Percentiles rank a stretch among this genome's conserved stretches.
Evolutionary conservation across 2,113 vertebrate genomes (phyloP).

Genomic region (Psephotus haematonotus): DNA sequence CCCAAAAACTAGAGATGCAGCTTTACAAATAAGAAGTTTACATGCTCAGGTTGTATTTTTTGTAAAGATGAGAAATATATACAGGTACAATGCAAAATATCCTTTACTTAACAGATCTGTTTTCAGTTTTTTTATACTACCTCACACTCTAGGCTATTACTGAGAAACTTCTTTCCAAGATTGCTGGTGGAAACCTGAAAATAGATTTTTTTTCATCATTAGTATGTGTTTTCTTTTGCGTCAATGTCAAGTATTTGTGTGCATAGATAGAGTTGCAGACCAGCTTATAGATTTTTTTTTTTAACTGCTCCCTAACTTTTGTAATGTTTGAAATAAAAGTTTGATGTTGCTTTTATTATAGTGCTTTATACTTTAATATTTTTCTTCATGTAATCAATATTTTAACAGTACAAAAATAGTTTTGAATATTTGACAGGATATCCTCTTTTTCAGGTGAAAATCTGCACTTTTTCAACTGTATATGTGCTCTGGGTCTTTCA

Average conservation of each 20-base stretch:
- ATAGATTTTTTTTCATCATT: background rate
- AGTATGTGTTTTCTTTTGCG: background rate
- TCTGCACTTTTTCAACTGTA: fast-evolving
- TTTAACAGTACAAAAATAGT: background rate
- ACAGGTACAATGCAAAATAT: background rate
- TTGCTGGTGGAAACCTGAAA: background rate
- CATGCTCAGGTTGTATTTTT: background rate
- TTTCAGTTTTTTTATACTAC: background rate
- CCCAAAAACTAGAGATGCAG: background rate
- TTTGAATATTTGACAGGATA: background rate
- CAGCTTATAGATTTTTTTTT: background rate
- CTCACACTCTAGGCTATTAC: background rate
- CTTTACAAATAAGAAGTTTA: background rate
- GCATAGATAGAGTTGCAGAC: background rate
- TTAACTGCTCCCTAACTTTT: background rate
- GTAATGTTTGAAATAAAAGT: conserved; percentile 28
- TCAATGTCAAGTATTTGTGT: background rate
- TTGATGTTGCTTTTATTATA: background rate
- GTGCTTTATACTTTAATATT: background rate
- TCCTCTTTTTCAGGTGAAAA: background rate
- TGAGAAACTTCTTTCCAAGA: background rate
- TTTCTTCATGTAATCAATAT: background rate
- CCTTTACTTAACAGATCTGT: background rate
- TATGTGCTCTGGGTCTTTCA: background rate
- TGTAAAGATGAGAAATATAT: background rate